Conservation (phyloP, 2,113 vertebrate species). For the Ochotona princeps region DNA sequence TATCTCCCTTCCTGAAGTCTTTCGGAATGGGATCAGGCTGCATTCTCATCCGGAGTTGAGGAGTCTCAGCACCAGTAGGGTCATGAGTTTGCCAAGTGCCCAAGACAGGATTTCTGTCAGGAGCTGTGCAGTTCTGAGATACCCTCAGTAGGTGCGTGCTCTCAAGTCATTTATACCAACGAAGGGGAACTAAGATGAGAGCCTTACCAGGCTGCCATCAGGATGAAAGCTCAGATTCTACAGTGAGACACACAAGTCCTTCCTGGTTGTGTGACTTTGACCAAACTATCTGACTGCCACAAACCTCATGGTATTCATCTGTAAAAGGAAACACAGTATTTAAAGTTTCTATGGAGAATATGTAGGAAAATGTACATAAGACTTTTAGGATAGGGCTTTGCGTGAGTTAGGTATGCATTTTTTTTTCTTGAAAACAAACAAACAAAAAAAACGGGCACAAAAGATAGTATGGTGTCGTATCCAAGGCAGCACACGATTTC, state of each 20-base stretch:
- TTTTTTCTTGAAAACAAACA: background rate
- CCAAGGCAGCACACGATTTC: background rate
- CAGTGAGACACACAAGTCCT: background rate
- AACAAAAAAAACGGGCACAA: background rate
- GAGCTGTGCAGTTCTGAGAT: background rate
- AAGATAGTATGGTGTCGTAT: background rate
- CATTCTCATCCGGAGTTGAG: background rate
- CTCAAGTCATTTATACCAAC: background rate
- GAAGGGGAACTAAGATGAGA: background rate
- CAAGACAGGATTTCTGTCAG: background rate
- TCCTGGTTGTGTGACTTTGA: background rate
- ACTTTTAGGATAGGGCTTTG: background rate
- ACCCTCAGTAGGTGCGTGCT: background rate
- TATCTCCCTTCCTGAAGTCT: background rate
- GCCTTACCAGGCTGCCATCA: background rate
- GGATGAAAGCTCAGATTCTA: background rate
- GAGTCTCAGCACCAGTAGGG: background rate
- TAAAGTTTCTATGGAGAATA: slow-evolving; percentile 31
- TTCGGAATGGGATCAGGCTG: background rate
- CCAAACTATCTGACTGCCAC: background rate
- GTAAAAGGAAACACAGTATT: slow-evolving; percentile 27
- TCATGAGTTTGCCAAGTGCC: background rate
- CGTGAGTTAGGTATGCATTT: slow-evolving; percentile 1
- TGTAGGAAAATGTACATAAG: background rate
- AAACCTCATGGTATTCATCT: slow-evolving; percentile 25